These are phyloP conservation scores for Collichthys lucidus DNA, from an alignment of 2,113 vertebrate genomes.

Conservation along the genomic window DNA sequence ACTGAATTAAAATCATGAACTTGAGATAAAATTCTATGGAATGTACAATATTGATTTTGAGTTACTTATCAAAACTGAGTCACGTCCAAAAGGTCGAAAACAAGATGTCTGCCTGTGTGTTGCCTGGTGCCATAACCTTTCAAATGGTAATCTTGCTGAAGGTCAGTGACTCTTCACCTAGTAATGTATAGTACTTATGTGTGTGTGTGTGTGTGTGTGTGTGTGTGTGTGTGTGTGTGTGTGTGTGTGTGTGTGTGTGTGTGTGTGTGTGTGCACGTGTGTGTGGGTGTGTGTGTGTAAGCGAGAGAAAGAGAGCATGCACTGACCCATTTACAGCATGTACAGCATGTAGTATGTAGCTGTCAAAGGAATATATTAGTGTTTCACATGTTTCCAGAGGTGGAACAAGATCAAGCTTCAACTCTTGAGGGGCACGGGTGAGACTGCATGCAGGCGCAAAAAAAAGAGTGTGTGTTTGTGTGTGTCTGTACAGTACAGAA, in stretches of 20 bases:
- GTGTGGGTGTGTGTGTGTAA: not conserved
- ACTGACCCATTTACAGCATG: constrained; percentile 7
- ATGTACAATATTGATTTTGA: not conserved
- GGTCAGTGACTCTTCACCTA: constrained; percentile 26
- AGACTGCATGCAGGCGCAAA: not conserved
- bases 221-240: not conserved
- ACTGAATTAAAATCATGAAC: not conserved
- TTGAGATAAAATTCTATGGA: constrained; percentile 27
- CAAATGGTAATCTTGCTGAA: constrained; percentile 55
- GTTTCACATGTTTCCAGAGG: constrained; percentile 46
- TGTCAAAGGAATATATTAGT: constrained; percentile 48
- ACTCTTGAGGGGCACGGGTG: constrained; percentile 9
- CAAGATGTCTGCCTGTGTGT: constrained; percentile 25
- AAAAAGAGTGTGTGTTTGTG: not conserved
- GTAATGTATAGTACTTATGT: not conserved
- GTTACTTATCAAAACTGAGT: not conserved
- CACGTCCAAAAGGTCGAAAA: constrained; percentile 20
- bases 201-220: constrained; percentile 2
- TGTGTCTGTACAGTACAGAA: not conserved
- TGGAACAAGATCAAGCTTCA: constrained; percentile 39
- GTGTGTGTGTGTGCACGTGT: not conserved
- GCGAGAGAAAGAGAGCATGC: not conserved
- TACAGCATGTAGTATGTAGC: constrained; percentile 23
- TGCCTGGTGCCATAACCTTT: constrained; percentile 57
- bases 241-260: not conserved